These are phyloP conservation scores for Harlomillsia oculata DNA, from an alignment of 1,140 invertebrate species.

Conservation along the genomic window DNA sequence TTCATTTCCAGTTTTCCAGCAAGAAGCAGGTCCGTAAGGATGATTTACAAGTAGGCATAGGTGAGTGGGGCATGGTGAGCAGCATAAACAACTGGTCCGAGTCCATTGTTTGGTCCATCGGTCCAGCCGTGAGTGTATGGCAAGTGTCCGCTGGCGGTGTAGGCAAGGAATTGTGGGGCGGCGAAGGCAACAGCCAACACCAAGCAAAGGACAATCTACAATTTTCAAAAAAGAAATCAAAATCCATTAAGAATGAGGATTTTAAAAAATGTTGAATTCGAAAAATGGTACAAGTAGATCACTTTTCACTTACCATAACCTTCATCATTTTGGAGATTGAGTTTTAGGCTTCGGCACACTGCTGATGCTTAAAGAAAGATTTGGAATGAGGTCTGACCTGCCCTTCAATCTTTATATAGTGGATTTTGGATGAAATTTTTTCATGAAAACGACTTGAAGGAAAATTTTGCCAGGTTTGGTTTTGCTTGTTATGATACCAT, in stretches of 20 bases:
- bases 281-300: neutral
- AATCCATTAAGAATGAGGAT: neutral
- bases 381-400: neutral
- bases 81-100: constrained; percentile 15
- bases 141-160: neutral
- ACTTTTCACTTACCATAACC: constrained; percentile 12
- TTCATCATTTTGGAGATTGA: constrained; percentile 21
- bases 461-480: too few relatives aligned
- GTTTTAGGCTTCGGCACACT: neutral
- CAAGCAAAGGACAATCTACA: constrained; percentile 15
- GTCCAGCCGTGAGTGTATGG: constrained; percentile 23
- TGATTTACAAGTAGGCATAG: neutral
- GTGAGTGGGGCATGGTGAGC: neutral
- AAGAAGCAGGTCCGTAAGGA: neutral
- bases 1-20: too few relatives aligned
- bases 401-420: too few relatives aligned
- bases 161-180: constrained; percentile 15
- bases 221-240: neutral
- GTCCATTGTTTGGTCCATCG: constrained; percentile 22
- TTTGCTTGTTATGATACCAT: too few relatives aligned
- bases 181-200: constrained; percentile 16
- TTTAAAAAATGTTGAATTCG: neutral
- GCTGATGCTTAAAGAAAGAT: neutral
- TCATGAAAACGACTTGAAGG: too few relatives aligned
- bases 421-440: too few relatives aligned